Evolutionary conservation across 30 jellyfish, hydroid and myxozoan species (phyloP), one percentile per base, ranked within the genome.

Genomic region (Cassiopea andromeda): DNA sequence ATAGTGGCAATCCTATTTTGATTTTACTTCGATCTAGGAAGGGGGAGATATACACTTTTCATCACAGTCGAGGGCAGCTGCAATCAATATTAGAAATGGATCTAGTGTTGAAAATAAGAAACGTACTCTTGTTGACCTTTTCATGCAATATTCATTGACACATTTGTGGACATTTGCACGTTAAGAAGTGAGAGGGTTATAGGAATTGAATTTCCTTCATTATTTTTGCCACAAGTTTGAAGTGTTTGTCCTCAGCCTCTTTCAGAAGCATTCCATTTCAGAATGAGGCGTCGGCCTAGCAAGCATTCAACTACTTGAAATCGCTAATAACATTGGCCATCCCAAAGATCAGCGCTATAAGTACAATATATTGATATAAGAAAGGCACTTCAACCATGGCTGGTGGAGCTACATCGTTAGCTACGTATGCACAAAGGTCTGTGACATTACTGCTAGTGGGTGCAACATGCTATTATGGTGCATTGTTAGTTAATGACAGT

Each of bases 391-490:
- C 13, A 58, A 43, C 6, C 7, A 77, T 77, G 86, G 75, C 86
- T 9, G 86, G 86, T 0, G 89, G 89, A 1, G n/a, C 60, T 7
- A 44, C 66, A 2, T 12, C 86, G 15, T 38, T 85, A 15, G 94
- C 94, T 54, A 87, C 81, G 48, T 87, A 77, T 78, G 90, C 90
- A 49, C 94, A 87, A 71, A 87, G 82, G 69, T 54, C 94, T 13
- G 85, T 50, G 7, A 73, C 94, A 69, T 50, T 87, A 49, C 46
- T 54, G 7, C 73, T 87, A 59, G 48, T 87, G 57, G 94, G 90
- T 58, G 90, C 86, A 70, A 87, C 94, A 15, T 87, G 94, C 59
- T 87, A 87, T 78, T 87, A 87, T 45, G 94, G 94, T 14, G 60
- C 94, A 47, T 38, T 73, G 7, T 71, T 87, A 13, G 72, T 78